Evolutionary conservation across 2,888 invertebrate species (phyloP).

Genomic region (Acheta domesticus): DNA sequence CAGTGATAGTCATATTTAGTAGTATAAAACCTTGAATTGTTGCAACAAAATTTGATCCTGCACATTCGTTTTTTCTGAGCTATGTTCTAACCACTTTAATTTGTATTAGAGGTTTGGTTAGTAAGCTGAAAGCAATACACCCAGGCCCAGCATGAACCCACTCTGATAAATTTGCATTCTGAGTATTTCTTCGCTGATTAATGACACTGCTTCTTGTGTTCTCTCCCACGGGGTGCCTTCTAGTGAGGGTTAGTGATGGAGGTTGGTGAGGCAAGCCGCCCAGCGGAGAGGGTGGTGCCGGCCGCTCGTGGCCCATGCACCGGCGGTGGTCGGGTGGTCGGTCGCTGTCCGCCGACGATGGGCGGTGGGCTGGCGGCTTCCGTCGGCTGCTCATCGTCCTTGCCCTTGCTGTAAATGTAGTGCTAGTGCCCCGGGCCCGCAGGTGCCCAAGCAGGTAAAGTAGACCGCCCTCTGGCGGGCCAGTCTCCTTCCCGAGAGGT

Average conservation of each 20-base stretch:
- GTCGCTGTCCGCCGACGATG: slow-evolving; percentile 18
- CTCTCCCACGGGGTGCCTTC: slow-evolving; percentile 27
- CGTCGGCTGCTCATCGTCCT: not conserved
- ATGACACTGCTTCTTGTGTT: slow-evolving; percentile 34
- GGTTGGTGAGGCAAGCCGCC: not conserved
- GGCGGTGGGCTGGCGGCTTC: slow-evolving; percentile 21
- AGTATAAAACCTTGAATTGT: no score
- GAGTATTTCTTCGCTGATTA: slow-evolving; percentile 26
- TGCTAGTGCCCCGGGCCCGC: slow-evolving; percentile 33
- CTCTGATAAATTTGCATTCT: not conserved
- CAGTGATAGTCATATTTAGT: no score
- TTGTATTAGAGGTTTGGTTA: not conserved
- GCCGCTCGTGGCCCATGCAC: not conserved
- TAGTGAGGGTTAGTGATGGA: slow-evolving; percentile 2
- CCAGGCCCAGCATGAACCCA: not conserved
- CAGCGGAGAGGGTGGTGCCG: not conserved
- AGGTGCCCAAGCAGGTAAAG: slow-evolving; percentile 46
- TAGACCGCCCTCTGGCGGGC: slow-evolving; percentile 46
- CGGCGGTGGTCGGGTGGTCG: not conserved
- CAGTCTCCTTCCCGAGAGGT: slow-evolving; percentile 45
- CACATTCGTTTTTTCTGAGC: no score
- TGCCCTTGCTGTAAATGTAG: slow-evolving; percentile 29
- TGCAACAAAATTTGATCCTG: no score
- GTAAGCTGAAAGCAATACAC: not conserved
- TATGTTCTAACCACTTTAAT: not conserved